Percentiles rank a stretch among this genome's conserved stretches.
phyloP scores from a whole-genome alignment of 2,113 vertebrate genomes.

The Eudyptes chrysolophus region DNA sequence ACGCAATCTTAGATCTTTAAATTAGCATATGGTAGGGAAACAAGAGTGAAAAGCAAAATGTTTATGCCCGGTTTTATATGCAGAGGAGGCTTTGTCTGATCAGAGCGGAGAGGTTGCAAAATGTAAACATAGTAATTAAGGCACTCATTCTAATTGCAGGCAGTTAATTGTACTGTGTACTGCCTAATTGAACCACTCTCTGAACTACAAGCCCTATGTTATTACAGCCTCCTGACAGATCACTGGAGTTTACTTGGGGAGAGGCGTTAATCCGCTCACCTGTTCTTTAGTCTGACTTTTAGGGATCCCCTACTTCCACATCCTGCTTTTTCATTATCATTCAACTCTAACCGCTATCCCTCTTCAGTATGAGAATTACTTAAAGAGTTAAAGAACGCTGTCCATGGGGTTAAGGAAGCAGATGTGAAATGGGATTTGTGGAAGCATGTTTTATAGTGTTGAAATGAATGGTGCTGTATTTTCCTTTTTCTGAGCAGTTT shows the following conservation, averaged over 20 bases:
- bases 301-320: not conserved
- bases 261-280: not conserved
- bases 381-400: not conserved
- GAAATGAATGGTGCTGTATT: not conserved
- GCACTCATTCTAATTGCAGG: conserved; percentile 34
- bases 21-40: not conserved
- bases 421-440: not conserved
- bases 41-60: not conserved
- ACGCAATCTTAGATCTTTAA: not conserved
- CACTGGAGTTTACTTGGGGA: not conserved
- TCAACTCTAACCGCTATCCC: not conserved
- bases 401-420: not conserved
- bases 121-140: conserved; percentile 53
- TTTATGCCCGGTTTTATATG: not conserved
- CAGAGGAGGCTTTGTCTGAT: not conserved
- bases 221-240: not conserved
- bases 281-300: not conserved
- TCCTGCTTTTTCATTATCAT: not conserved
- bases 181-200: not conserved
- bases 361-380: not conserved
- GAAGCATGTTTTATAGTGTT: not conserved
- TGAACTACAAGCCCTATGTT: not conserved
- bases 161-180: conserved; percentile 26
- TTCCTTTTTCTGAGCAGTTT: not conserved
- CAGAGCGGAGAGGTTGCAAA: not conserved